phyloP scores from a whole-genome alignment of 2,797 vertebrate species.

The Liasis olivaceus region DNA sequence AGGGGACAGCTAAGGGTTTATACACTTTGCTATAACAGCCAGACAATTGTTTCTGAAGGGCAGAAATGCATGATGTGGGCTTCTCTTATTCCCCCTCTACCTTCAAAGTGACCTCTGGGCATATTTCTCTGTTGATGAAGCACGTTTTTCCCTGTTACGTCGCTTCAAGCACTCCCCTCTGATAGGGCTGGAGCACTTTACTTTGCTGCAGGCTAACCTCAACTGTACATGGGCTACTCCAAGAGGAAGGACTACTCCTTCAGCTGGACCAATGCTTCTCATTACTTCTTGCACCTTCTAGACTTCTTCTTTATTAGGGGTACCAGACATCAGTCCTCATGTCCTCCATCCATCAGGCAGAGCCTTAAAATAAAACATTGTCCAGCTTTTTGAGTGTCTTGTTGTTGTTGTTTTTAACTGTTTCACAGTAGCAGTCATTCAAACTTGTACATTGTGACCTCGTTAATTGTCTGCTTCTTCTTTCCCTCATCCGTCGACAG shows the following conservation, averaged over 20 bases:
- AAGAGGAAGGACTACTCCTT: background rate
- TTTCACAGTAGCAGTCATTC: background rate
- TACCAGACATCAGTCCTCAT: background rate
- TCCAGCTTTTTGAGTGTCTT: background rate
- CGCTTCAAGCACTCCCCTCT: background rate
- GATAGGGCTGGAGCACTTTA: background rate
- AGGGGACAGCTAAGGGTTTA: background rate
- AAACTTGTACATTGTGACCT: background rate
- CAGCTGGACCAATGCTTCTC: background rate
- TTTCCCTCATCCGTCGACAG: background rate
- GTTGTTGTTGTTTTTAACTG: background rate
- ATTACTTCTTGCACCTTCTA: background rate
- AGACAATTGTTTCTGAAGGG: background rate
- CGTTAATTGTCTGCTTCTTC: background rate
- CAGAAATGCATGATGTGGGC: background rate
- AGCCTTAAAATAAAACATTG: background rate
- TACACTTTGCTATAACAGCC: background rate
- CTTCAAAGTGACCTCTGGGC: background rate
- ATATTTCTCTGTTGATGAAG: background rate
- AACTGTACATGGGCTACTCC: background rate
- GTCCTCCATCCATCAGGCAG: background rate
- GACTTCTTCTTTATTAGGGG: background rate
- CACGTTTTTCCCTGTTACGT: background rate
- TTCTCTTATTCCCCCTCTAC: background rate
- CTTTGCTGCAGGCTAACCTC: background rate